Percentiles rank a stretch among this genome's conserved stretches.
Conservation (phyloP, 2,888 invertebrate species). For the Andrena dorsata region DNA sequence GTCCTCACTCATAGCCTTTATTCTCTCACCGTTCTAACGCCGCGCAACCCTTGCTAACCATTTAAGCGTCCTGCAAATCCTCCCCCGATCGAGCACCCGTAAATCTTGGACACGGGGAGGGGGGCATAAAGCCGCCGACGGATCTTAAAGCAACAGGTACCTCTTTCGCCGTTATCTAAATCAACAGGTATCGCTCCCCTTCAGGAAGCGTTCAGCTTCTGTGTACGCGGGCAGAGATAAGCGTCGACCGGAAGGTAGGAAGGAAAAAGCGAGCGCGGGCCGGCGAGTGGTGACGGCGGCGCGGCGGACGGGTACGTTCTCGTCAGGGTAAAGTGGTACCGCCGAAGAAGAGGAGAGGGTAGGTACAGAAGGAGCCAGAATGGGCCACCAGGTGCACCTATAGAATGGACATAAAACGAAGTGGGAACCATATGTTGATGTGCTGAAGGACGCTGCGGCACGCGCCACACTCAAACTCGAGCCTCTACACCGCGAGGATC, state of each 20-base stretch:
- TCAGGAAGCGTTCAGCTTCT: conserved; percentile 35
- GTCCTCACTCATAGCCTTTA: too few relatives aligned
- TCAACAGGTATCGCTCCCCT: conserved; percentile 34
- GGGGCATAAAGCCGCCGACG: too few relatives aligned
- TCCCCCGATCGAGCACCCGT: too few relatives aligned
- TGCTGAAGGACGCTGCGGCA: conserved; percentile 80
- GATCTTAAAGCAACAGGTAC: conserved; percentile 37
- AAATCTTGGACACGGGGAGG: too few relatives aligned
- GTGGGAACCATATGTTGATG: conserved; percentile 84
- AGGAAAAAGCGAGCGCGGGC: conserved; percentile 14
- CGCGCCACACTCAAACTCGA: conserved; percentile 83
- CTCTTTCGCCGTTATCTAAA: conserved; percentile 11
- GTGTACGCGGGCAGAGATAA: conserved; percentile 22
- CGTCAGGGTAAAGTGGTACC: conserved; percentile 34
- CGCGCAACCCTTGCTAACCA: too few relatives aligned
- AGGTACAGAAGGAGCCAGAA: conserved; percentile 60
- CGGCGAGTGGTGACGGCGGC: conserved; percentile 20
- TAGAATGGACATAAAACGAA: conserved; percentile 81
- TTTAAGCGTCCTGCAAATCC: too few relatives aligned
- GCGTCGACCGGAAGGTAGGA: conserved; percentile 10
- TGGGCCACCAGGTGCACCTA: conserved; percentile 72
- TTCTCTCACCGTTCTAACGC: too few relatives aligned
- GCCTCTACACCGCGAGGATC: conserved; percentile 78
- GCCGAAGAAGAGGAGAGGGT: conserved; percentile 65
- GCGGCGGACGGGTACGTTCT: conserved; percentile 27